Base-by-base conservation (phyloP, 2,888 invertebrate species). In the Mayetiola destructor region DNA sequence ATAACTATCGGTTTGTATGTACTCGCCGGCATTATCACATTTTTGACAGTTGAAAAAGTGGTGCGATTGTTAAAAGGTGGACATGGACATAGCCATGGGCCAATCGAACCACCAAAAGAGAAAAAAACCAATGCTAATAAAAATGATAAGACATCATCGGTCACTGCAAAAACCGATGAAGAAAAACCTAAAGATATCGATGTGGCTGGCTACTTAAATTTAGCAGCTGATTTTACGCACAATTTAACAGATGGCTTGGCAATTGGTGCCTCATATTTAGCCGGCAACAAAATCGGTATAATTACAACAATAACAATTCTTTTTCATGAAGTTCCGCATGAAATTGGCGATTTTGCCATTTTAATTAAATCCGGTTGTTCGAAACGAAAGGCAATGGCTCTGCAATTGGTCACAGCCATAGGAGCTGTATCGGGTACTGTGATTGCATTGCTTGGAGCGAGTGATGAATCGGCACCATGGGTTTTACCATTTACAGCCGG, bases 241-340 rank as follows among this genome's bases (percentile, higher is more conserved):
- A 99, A 99, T 74, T 96, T 99, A 68, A 99, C 99, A 12, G 99
- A 99, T 78, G 99, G 99, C 21, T 75, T 99, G 60, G 99, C 99
- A 21, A 97, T 99, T 68, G 99, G 99, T 55, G 97, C 97, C 1
- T 96, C 96, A 1, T 97, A 86, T 70, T 80, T 96, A 65, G 94
- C 92, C 59, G 95, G 96, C 12, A 82, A 85, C 64, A 87, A 78
- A 63, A 79, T 91, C 65, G 92, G 92, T 29, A 78, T 87, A 57
- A 79, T 96, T 14, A 99, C 99, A 16, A 97, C 97, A 27, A 75
- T 95, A 36, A 96, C 96, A 2, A 96, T 99, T 66, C 77, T 99
- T 56, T 74, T 99, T 52, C 99, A 99, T 72, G 99, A 99, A 78
- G 89, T 99, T 61, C 99, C 99, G 35, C 99, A 99, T 76, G 99